Evolutionary conservation across 2,797 vertebrate species (phyloP).

Genomic region (Staurois parvus): DNA sequence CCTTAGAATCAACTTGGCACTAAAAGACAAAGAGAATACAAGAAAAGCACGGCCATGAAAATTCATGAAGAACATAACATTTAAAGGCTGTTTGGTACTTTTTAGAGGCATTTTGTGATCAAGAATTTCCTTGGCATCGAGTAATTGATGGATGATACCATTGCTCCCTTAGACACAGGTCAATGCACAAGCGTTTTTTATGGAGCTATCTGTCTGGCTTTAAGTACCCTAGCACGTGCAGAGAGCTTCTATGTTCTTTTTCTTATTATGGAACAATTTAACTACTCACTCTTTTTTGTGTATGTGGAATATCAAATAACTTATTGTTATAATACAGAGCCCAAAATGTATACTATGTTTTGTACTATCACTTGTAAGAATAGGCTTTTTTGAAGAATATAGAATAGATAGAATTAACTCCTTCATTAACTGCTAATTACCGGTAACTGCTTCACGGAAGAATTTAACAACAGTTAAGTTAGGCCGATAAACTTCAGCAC

Average conservation of each 20-base stretch:
- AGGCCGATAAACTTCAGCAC: too few species aligned
- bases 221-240: conserved; percentile 46
- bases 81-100: conserved; percentile 53
- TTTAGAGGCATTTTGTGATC: conserved; percentile 60
- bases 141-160: conserved; percentile 58
- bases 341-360: not conserved
- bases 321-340: not conserved
- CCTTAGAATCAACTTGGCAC: conserved; percentile 8
- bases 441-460: too few species aligned
- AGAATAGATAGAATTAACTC: too few species aligned
- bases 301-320: conserved; percentile 38
- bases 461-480: too few species aligned
- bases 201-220: conserved; percentile 55
- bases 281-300: conserved; percentile 13
- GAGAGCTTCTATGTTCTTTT: conserved; percentile 43
- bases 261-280: conserved; percentile 44
- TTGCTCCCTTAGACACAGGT: conserved; percentile 57
- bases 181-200: conserved; percentile 59
- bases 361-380: not conserved
- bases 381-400: not conserved
- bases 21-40: conserved; percentile 40
- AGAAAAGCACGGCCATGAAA: conserved; percentile 50
- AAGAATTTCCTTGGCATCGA: conserved; percentile 54
- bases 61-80: conserved; percentile 56
- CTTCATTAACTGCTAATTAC: too few species aligned